Conservation (phyloP, 2,797 vertebrate species). For the Esox lucius region DNA sequence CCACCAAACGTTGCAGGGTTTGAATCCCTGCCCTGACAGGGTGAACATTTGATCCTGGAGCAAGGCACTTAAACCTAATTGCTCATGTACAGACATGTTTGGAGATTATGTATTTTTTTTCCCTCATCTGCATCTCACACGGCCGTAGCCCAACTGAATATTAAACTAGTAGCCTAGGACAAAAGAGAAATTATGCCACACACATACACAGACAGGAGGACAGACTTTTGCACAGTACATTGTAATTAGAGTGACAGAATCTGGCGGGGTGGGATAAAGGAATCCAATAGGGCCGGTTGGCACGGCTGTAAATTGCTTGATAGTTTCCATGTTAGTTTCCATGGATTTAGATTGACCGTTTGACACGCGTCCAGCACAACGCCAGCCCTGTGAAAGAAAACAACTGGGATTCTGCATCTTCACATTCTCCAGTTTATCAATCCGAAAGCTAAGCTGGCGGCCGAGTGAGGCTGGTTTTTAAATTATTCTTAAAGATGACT, state of each 20-base stretch:
- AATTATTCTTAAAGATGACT: background rate
- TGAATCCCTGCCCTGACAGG: too few relatives aligned
- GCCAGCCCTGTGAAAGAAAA: conserved; percentile 14
- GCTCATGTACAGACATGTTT: background rate
- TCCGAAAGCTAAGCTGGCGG: background rate
- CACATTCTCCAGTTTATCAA: conserved; percentile 15
- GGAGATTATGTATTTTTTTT: too few relatives aligned
- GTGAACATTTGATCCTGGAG: too few relatives aligned
- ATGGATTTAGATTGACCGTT: conserved; percentile 17
- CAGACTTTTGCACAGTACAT: conserved; percentile 9
- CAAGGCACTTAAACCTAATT: too few relatives aligned
- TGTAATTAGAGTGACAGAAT: conserved; percentile 24
- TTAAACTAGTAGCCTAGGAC: conserved; percentile 4
- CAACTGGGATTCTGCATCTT: conserved; percentile 17
- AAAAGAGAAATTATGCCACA: background rate
- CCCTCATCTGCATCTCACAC: background rate
- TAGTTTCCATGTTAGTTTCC: conserved; percentile 14
- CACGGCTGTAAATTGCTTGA: conserved; percentile 24
- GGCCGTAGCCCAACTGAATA: background rate
- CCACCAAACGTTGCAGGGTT: too few relatives aligned
- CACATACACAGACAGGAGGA: background rate
- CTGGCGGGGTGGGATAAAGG: conserved; percentile 23
- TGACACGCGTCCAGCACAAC: conserved; percentile 25
- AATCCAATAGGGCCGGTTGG: conserved; percentile 16
- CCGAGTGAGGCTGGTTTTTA: background rate